Evolutionary conservation across 2,888 invertebrate species (phyloP), one percentile per base, ranked within the genome.

Genomic region (Agrochola macilenta): DNA sequence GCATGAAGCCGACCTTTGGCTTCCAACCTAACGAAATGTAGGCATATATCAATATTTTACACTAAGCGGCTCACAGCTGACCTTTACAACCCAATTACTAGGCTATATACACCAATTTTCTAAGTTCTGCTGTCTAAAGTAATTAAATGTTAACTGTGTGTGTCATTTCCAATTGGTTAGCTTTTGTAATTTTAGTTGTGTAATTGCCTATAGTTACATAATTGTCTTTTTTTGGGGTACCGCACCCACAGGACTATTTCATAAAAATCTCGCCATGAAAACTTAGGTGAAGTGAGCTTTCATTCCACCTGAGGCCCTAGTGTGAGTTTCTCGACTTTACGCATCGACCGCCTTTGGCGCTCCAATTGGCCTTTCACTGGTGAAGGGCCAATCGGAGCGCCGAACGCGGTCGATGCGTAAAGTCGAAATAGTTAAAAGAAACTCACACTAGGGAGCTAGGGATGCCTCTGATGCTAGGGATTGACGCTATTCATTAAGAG

Each of bases 31-130:
- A 35, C 14, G 2, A 35, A 54, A 49, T 39, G 12, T 60, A 61
- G 30, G 20, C n/a, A 61, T 12, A 23, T 76, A 65, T 60, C 39
- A 64, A 65, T 58, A 69, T 54, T 43, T 61, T 61, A 60, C 30
- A 60, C 12, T 43, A 54, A 69, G 17, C 14, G 58, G 12, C 39
- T 35, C 5, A 11, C 17, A 69, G 3, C 7, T 23, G 61, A 63
- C 80, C 73, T 81, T 49, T n/a, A 20, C 39, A 49, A 52, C n/a
- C 63, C 82, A 75, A 57, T 79, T 76, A 78, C 73, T 49, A 11
- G 11, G 0, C 73, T 49, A 72, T 3, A 39, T 3, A 39, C 35
- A 30, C n/a, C n/a, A 73, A 63, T 72, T 49, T 54, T n/a, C 26
- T 57, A 80, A 26, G 12, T 52, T 70, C 20, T 46, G 2, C 4